Conservation (phyloP, 2,113 vertebrate species). For the Toxotes jaculatrix region DNA sequence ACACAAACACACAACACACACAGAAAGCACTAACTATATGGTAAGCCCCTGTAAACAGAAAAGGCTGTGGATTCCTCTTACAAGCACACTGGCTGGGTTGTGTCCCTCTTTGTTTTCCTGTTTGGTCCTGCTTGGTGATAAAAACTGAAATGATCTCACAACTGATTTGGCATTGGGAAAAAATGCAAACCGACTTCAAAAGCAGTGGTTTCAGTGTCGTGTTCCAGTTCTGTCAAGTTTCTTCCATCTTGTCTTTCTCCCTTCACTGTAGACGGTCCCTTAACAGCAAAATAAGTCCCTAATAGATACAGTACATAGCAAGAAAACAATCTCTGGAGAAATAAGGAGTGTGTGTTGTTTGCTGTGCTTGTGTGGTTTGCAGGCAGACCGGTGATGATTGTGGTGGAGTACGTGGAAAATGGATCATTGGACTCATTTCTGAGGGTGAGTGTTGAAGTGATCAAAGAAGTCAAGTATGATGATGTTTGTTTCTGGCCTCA, state of each 20-base stretch:
- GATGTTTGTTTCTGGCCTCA: conserved; percentile 15
- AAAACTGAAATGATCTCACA: not conserved
- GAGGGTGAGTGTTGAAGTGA: conserved; percentile 86
- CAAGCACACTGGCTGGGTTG: not conserved
- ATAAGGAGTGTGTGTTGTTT: not conserved
- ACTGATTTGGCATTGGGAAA: not conserved
- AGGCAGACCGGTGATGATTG: conserved; percentile 98
- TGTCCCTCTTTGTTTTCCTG: not conserved
- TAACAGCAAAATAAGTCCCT: not conserved
- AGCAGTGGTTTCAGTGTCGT: not conserved
- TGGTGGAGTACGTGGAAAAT: conserved; percentile 98
- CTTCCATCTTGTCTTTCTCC: not conserved
- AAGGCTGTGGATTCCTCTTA: not conserved
- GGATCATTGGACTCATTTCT: conserved; percentile 96
- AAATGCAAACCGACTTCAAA: not conserved
- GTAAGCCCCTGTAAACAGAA: not conserved
- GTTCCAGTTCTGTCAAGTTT: not conserved
- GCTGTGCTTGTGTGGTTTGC: conserved; percentile 79
- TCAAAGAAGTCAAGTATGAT: not conserved
- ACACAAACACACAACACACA: not conserved
- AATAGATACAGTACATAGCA: not conserved
- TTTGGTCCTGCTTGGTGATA: not conserved
- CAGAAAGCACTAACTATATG: not conserved
- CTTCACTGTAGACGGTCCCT: not conserved
- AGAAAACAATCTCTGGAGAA: not conserved